Base-by-base conservation (phyloP, 1,140 invertebrate species). In the Lepidurus apus region DNA sequence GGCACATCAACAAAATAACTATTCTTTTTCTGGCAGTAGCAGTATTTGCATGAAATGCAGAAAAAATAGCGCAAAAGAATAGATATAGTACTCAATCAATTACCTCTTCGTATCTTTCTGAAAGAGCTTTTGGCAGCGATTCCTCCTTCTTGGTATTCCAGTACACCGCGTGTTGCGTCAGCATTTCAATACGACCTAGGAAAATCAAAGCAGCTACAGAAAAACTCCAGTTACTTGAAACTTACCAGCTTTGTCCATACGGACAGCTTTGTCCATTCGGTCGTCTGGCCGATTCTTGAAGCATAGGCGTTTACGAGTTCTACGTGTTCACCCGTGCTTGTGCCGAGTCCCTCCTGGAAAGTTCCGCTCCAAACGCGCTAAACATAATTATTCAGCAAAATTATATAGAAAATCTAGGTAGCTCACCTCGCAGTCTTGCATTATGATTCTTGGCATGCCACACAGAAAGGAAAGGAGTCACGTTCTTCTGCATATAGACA, bases 51-150 rank as follows among this genome's bases (percentile, higher is more conserved):
- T 1, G 4, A 47, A 47, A 9, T 2, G 45, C 45, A 47, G 45
- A 47, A 47, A 47, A 47, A 47, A 47, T 3, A 3, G 17, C 45
- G 17, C 45, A 47, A 47, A 47, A 47, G 17, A 47, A 9, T 11
- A 47, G 45, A 17, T 26, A 26, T 47, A 47, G 17, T 47, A 47
- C 17, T 47, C 45, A 47, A 47, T 47, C 45, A 1, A 47, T 11
- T 47, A 47, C 45, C 45, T 47, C 45, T 47, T 47, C 45, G 45
- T 47, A 47, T 47, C 45, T 47, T 47, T 17, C 45, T 47, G 45
- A 47, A 9, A 47, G 45, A 47, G 45, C 45, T 47, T 47, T 47
- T 47, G 45, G 45, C 45, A 47, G 1, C 1, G 17, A 47, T 17
- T 47, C 45, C 45, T 47, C 45, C 45, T 47, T 47, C 2, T 47